phyloP scores from a whole-genome alignment of 2,888 invertebrate genomes.

The Nymphalis c-album region DNA sequence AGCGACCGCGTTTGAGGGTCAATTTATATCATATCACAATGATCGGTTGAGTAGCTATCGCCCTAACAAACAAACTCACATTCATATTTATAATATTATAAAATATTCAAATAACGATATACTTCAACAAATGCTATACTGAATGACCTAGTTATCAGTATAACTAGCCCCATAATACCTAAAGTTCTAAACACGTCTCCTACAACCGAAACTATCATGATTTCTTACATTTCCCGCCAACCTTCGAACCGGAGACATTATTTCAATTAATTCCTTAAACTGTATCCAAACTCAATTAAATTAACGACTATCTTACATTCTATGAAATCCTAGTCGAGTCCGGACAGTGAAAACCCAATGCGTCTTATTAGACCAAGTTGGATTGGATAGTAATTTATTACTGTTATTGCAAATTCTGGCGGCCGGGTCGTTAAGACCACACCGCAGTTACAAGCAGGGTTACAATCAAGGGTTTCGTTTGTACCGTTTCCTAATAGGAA shows the following conservation, averaged over 20 bases:
- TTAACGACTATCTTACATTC: constrained; percentile 58
- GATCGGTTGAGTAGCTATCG: too few species aligned
- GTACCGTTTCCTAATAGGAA: constrained; percentile 6
- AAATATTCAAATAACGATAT: not conserved
- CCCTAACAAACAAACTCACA: too few species aligned
- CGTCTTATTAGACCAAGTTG: constrained; percentile 67
- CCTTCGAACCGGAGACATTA: constrained; percentile 38
- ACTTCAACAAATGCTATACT: not conserved
- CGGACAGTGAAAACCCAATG: constrained; percentile 51
- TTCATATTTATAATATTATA: not conserved
- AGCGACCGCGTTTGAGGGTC: too few species aligned
- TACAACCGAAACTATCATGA: constrained; percentile 34
- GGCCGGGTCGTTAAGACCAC: constrained; percentile 50
- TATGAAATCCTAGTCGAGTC: constrained; percentile 44
- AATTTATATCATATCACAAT: not conserved
- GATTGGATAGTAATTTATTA: constrained; percentile 72
- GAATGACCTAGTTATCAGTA: not conserved
- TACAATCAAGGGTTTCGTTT: constrained; percentile 36
- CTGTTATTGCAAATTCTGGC: constrained; percentile 64
- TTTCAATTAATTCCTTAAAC: constrained; percentile 44
- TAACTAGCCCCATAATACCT: constrained; percentile 14
- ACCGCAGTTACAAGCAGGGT: constrained; percentile 45
- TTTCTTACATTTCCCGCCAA: constrained; percentile 35
- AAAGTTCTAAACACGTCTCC: constrained; percentile 18
- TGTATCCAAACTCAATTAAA: constrained; percentile 60